Conservation (phyloP, 2,113 vertebrate species). For the Macquaria australasica region DNA sequence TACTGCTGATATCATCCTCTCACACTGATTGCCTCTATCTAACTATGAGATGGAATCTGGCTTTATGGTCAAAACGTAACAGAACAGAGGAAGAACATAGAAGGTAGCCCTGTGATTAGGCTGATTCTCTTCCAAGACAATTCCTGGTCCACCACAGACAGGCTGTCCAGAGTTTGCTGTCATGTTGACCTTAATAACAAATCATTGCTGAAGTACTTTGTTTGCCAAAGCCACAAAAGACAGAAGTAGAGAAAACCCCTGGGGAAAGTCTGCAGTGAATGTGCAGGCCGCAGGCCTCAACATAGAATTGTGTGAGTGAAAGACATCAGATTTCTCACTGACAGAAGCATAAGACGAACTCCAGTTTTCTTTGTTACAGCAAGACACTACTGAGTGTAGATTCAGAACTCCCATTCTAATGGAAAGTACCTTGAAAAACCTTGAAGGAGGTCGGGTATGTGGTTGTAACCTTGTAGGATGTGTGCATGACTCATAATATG, state of each 20-base stretch:
- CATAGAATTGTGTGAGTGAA: not conserved
- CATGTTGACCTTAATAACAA: not conserved
- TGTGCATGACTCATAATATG: not conserved
- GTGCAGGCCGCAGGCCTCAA: not conserved
- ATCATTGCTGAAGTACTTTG: conserved; percentile 6
- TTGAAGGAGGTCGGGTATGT: not conserved
- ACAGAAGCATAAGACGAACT: not conserved
- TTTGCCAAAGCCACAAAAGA: conserved; percentile 17
- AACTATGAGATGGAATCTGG: not conserved
- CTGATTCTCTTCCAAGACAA: conserved; percentile 1
- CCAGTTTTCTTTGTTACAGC: not conserved
- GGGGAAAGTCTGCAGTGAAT: conserved; percentile 6
- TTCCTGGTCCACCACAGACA: not conserved
- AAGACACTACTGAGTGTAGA: too few relatives aligned
- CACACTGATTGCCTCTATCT: not conserved
- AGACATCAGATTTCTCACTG: not conserved
- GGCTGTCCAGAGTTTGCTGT: not conserved
- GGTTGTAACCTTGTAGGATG: not conserved
- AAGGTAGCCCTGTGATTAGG: conserved; percentile 66
- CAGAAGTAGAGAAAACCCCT: conserved; percentile 41
- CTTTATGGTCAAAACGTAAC: not conserved
- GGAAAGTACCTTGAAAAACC: not conserved
- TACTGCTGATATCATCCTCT: not conserved
- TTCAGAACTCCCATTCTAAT: not conserved
- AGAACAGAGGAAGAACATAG: not conserved